Evolutionary conservation across 2,797 vertebrate species (phyloP).

Genomic region (Sebastes elongatus): DNA sequence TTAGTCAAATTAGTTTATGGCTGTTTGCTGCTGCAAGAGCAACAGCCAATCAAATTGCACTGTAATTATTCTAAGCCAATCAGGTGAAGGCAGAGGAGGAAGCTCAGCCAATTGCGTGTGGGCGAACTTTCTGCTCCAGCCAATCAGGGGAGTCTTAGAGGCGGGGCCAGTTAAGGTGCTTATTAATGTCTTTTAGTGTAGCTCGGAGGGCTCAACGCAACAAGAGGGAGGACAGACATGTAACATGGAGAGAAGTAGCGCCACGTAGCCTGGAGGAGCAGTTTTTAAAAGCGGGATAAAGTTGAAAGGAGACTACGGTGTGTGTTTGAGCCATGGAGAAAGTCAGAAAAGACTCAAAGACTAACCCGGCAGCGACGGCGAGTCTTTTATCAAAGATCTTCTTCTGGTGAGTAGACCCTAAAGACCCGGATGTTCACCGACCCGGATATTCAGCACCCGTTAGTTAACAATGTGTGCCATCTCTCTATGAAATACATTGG

Average conservation of each 20-base stretch:
- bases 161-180: neutral
- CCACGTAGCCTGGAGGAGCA: no score
- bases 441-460: no score
- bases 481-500: no score
- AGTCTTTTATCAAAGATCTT: conserved; percentile 65
- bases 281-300: no score
- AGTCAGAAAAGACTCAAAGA: conserved; percentile 35
- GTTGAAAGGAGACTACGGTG: neutral
- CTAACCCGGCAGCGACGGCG: conserved; percentile 71
- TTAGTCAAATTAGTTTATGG: neutral
- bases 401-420: conserved; percentile 71
- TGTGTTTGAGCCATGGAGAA: conserved; percentile 53
- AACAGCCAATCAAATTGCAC: neutral
- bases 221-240: no score
- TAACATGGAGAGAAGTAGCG: no score
- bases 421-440: neutral
- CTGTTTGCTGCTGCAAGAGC: neutral
- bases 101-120: neutral
- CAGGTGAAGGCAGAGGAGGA: neutral
- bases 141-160: conserved; percentile 27
- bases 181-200: no score
- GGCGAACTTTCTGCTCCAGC: neutral
- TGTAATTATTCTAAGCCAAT: neutral
- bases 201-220: no score
- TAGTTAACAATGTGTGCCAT: neutral